Evolutionary conservation across 2,888 invertebrate species (phyloP), one percentile per base, ranked within the genome.

Genomic region (Anthophora plumipes): DNA sequence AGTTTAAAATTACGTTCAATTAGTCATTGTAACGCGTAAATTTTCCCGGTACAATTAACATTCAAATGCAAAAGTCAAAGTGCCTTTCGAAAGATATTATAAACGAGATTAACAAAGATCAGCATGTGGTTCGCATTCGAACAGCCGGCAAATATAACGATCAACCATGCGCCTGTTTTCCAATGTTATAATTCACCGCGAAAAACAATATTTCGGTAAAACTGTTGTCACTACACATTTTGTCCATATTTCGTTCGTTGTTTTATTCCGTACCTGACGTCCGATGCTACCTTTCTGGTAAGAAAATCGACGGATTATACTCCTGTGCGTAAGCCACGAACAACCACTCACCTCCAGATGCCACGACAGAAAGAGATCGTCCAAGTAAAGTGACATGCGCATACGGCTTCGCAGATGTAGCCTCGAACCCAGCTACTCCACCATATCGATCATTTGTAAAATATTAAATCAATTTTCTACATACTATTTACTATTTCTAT

Each of bases 361-460:
- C 93, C 90, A 93, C 92, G 90, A 92, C 92, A 93, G 93, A 93
- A 93, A 93, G 93, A 93, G 92, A 92, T 90, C 91, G 91, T 88
- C 85, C 90, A 84, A 91, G 85, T 86, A 78, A 89, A 89, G 90
- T 90, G 93, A 92, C 92, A 92, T 93, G 92, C 93, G 93, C 92
- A 89, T 89, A 90, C 90, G 89, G 90, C 79, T 90, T 86, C 88
- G 79, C 84, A 83, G 76, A 76, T 77, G 48, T 71, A 90, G 83
- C 71, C 88, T 90, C 91, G 87, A 85, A 84, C 52, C 89, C 89
- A 90, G 89, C 87, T 88, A 63, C 79, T 55, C 41, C 86, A n/a
- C 43, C 70, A 77, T 87, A 90, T 89, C 83, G 90, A 90, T 90
- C 89, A 86, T 80, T 83, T 54, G 43, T 8, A 41, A 59, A 64